phyloP scores from a whole-genome alignment of 2,888 invertebrate species.

The Eilema caniola region DNA sequence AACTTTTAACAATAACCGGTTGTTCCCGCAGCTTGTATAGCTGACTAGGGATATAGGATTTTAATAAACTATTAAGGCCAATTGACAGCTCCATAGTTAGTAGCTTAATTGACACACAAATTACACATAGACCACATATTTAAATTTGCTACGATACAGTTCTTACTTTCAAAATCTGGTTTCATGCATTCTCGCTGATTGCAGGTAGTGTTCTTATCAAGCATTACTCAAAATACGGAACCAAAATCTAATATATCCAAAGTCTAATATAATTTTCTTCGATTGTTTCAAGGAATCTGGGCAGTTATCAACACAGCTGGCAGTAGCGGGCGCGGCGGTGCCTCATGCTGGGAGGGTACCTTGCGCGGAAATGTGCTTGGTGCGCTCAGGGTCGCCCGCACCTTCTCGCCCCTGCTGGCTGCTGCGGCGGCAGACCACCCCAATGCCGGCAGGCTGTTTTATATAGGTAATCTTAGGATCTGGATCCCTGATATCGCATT shows the following conservation, averaged over 20 bases:
- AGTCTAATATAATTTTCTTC: neutral
- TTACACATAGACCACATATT: too few relatives aligned
- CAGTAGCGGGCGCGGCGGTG: conserved; percentile 91
- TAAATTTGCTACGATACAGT: too few relatives aligned
- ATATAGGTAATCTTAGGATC: conserved; percentile 81
- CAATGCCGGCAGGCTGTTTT: conserved; percentile 89
- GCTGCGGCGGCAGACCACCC: conserved; percentile 81
- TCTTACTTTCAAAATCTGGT: too few relatives aligned
- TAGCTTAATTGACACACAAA: too few relatives aligned
- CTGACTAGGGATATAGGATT: too few relatives aligned
- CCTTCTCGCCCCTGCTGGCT: conserved; percentile 91
- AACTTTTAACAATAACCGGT: too few relatives aligned
- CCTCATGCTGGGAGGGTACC: conserved; percentile 90
- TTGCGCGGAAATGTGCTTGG: conserved; percentile 90
- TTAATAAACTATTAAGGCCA: too few relatives aligned
- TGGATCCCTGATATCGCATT: neutral
- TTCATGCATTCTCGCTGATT: too few relatives aligned
- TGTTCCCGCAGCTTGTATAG: too few relatives aligned
- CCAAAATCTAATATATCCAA: neutral
- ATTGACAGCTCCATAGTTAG: too few relatives aligned
- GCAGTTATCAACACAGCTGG: conserved; percentile 95
- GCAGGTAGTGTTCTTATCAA: too few relatives aligned
- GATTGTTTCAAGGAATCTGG: conserved; percentile 88
- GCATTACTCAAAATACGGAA: neutral
- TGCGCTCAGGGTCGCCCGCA: conserved; percentile 90